These are phyloP conservation scores for Probosciger aterrimus DNA, from an alignment of 2,113 vertebrate genomes.

Conservation along the genomic window DNA sequence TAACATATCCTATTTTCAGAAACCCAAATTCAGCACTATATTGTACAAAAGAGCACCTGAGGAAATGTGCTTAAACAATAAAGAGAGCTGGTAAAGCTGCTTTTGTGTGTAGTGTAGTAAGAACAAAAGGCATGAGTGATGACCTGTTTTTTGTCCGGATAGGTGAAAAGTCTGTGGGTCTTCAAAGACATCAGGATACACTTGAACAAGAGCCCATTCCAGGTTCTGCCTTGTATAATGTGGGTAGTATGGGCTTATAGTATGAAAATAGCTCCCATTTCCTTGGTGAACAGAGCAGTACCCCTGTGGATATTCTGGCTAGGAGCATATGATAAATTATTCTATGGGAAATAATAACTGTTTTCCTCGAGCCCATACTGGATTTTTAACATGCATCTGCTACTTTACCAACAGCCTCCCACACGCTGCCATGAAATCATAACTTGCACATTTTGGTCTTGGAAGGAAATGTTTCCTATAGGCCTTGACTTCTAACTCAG, in stretches of 20 bases:
- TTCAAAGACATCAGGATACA: not conserved
- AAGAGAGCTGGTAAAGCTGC: not conserved
- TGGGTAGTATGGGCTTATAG: not conserved
- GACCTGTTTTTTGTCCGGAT: not conserved
- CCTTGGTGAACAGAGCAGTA: not conserved
- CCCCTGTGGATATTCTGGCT: not conserved
- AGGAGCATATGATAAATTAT: not conserved
- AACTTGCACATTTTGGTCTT: constrained; percentile 19
- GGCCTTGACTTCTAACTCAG: not conserved
- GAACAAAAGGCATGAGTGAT: not conserved
- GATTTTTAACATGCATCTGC: constrained; percentile 42
- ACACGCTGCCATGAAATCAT: not conserved
- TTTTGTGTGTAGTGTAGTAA: not conserved
- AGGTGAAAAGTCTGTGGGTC: not conserved
- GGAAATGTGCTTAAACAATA: not conserved
- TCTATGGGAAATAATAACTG: constrained; percentile 33
- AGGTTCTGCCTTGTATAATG: not conserved
- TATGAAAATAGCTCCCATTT: not conserved
- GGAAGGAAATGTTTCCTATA: constrained; percentile 2
- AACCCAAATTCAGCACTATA: not conserved
- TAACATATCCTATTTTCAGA: not conserved
- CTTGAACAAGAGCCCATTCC: not conserved
- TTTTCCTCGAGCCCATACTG: constrained; percentile 10
- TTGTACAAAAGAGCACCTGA: not conserved
- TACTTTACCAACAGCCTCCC: constrained; percentile 18